Base-by-base conservation (phyloP, 2,113 vertebrate species). In the Capra hircus region DNA sequence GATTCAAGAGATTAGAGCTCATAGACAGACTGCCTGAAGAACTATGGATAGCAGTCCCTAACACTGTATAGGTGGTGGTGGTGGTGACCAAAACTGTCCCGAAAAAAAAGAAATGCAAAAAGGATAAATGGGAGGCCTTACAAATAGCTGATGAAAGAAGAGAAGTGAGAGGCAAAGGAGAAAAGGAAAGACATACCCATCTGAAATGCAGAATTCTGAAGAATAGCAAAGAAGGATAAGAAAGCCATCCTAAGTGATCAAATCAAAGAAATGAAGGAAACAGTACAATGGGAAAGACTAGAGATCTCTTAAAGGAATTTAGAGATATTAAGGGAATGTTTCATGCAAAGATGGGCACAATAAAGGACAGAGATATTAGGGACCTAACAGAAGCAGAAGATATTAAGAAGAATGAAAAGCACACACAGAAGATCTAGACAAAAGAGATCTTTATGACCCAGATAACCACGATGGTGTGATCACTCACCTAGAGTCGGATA, bases 31-130 rank as follows among this genome's bases (percentile, higher is more conserved):
- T 71, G 17, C 64, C n/a, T 71, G n/a, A 71, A 71, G 64, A 71
- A 36, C 64, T 71, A 71, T 21, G 64, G n/a, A 36, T 17, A 21
- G 64, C 0, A 1, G 9, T 71, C n/a, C 19, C 9, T 71, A 71
- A 36, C 9, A 21, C 15, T 71, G 19, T 36, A 36, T 1, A 11
- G 5, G 4, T 0, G 2, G 9, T 36, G 64, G n/a, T 36, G 17
- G 9, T 36, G 64, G n/a, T 71, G 17, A 71, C n/a, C n/a, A 36
- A 71, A 36, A 36, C 9, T 2, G 0, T 71, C 1, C 64, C 17
- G 4, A 71, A 67, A 17, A 36, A 71, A 71, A 36, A 71, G n/a
- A 71, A 36, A 36, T 36, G n/a, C 4, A 3, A 71, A 71, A 36
- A 71, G 9, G n/a, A 71, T 71, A 71, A 36, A 21, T 36, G n/a